phyloP scores from a whole-genome alignment of 2,113 vertebrate species.

The Nestor notabilis region DNA sequence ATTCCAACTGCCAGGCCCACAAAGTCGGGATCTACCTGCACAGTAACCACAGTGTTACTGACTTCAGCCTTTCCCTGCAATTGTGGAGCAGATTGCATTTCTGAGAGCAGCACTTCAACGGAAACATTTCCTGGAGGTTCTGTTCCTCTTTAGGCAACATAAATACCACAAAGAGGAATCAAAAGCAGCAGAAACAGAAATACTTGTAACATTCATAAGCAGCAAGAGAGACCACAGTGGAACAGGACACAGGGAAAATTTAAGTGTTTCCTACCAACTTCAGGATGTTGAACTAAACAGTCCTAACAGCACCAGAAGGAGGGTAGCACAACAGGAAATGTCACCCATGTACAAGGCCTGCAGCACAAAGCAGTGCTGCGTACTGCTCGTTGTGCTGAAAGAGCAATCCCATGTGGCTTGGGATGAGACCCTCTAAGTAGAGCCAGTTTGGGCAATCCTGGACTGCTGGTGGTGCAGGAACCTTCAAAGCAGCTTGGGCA shows the following conservation, averaged over 20 bases:
- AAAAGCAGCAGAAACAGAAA: conserved; percentile 13
- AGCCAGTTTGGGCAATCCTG: background rate
- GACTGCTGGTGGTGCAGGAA: background rate
- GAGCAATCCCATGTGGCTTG: background rate
- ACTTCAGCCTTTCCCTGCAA: background rate
- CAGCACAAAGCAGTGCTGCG: background rate
- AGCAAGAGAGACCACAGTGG: background rate
- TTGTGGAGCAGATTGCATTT: background rate
- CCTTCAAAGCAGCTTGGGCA: background rate
- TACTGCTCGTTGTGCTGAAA: background rate
- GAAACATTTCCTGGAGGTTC: conserved; percentile 11
- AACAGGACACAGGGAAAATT: background rate
- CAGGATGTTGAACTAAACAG: background rate
- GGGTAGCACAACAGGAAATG: fast-evolving
- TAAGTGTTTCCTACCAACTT: background rate
- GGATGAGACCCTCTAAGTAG: background rate
- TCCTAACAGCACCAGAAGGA: background rate
- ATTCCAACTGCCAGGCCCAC: fast-evolving
- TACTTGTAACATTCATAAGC: background rate
- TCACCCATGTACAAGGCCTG: background rate
- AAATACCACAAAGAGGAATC: conserved; percentile 43
- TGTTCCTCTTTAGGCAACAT: conserved; percentile 1
- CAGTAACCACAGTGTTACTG: background rate
- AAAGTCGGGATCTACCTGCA: background rate
- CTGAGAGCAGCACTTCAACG: background rate